phyloP scores from a whole-genome alignment of 2,113 vertebrate genomes.

The Crocuta crocuta region DNA sequence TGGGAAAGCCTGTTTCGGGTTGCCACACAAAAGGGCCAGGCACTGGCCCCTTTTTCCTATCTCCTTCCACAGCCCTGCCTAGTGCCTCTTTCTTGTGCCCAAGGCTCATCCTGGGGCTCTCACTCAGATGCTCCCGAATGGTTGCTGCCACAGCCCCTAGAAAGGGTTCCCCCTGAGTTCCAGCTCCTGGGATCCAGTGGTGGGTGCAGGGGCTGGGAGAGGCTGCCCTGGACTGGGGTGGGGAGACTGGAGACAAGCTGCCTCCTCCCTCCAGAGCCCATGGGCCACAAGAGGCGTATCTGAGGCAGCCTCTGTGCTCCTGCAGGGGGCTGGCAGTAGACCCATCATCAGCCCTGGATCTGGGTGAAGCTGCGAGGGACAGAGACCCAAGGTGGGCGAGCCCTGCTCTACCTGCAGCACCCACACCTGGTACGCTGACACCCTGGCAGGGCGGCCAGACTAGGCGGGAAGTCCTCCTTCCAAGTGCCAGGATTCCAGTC shows the following conservation, averaged over 20 bases:
- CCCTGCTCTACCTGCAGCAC: not conserved
- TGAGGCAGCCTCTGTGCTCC: not conserved
- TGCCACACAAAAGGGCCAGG: not conserved
- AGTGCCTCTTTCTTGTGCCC: not conserved
- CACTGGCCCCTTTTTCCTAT: not conserved
- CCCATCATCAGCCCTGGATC: not conserved
- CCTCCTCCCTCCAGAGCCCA: not conserved
- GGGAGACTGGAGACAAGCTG: not conserved
- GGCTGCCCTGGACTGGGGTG: not conserved
- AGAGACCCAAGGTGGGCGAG: not conserved
- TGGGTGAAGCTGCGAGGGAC: not conserved
- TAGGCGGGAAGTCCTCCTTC: not conserved
- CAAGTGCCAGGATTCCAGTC: not conserved
- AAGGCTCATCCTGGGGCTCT: not conserved
- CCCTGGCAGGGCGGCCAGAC: not conserved
- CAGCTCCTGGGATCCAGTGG: not conserved
- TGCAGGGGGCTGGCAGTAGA: not conserved
- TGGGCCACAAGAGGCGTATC: not conserved
- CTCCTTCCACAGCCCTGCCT: not conserved
- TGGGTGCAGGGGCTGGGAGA: not conserved
- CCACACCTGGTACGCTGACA: not conserved
- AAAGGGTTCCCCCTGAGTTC: not conserved
- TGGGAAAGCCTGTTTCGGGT: not conserved
- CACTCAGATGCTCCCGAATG: not conserved
- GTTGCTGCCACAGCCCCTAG: not conserved